Percentiles rank a stretch among this genome's conserved stretches.
These are phyloP conservation scores for Gopherus evgoodei DNA, from an alignment of 2,113 vertebrate species.

Conservation along the genomic window DNA sequence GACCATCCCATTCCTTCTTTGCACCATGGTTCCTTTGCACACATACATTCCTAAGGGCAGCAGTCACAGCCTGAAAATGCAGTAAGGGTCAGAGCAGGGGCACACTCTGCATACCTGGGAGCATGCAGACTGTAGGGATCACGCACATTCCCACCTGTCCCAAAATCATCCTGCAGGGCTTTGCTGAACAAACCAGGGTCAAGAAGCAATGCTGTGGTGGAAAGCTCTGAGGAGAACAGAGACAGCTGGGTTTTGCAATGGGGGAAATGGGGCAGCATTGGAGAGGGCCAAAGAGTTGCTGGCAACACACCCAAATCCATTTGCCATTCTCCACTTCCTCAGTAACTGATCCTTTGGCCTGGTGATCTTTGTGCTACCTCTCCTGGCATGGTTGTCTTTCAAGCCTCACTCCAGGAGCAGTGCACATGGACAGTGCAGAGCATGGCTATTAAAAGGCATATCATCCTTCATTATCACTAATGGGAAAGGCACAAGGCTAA, in stretches of 20 bases:
- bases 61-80: not conserved
- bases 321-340: not conserved
- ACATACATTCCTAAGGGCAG: slow-evolving; percentile 21
- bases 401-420: not conserved
- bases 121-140: not conserved
- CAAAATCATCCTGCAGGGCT: not conserved
- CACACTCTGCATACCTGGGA: not conserved
- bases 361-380: not conserved
- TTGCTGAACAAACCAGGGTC: not conserved
- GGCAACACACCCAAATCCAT: not conserved
- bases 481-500: not conserved
- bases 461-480: not conserved
- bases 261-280: not conserved
- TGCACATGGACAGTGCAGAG: not conserved
- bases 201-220: not conserved
- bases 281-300: not conserved
- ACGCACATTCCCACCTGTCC: not conserved
- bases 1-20: not conserved
- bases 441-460: not conserved
- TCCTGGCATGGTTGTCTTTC: not conserved
- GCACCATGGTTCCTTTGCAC: not conserved
- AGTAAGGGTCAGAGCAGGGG: not conserved
- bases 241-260: not conserved
- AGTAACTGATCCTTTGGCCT: not conserved
- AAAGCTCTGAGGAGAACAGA: not conserved